phyloP scores from a whole-genome alignment of 2,797 vertebrate genomes.

The Darevskia mixta region DNA sequence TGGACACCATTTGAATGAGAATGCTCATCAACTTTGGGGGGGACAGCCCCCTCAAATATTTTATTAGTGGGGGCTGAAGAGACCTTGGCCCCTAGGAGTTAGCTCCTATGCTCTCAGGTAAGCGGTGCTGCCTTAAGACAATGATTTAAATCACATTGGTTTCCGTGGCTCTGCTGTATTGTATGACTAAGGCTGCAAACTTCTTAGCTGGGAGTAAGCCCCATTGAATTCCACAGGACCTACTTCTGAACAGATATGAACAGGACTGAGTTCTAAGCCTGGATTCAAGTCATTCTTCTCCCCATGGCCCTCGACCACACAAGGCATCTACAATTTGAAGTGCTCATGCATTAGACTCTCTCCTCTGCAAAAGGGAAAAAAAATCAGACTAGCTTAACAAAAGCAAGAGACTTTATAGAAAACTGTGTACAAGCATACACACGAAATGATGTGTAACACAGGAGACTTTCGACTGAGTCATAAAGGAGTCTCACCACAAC shows the following conservation, averaged over 20 bases:
- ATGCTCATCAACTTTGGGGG: too few species aligned
- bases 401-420: conserved; percentile 51
- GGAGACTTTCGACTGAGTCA: conserved; percentile 49
- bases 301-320: neutral
- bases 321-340: conserved; percentile 4
- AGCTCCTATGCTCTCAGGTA: too few species aligned
- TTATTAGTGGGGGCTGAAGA: too few species aligned
- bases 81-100: too few species aligned
- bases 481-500: conserved; percentile 49
- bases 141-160: neutral
- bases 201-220: too few species aligned
- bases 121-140: too few species aligned
- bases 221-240: too few species aligned
- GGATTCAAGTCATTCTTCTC: neutral
- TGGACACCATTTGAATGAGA: too few species aligned
- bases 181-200: neutral
- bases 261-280: neutral
- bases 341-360: conserved; percentile 9
- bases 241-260: too few species aligned
- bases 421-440: conserved; percentile 55
- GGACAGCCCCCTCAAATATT: too few species aligned
- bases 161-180: neutral
- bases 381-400: conserved; percentile 41
- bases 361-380: neutral
- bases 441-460: conserved; percentile 57